Conservation (phyloP, 1,140 invertebrate species). For the Macrobrachium nipponense region DNA sequence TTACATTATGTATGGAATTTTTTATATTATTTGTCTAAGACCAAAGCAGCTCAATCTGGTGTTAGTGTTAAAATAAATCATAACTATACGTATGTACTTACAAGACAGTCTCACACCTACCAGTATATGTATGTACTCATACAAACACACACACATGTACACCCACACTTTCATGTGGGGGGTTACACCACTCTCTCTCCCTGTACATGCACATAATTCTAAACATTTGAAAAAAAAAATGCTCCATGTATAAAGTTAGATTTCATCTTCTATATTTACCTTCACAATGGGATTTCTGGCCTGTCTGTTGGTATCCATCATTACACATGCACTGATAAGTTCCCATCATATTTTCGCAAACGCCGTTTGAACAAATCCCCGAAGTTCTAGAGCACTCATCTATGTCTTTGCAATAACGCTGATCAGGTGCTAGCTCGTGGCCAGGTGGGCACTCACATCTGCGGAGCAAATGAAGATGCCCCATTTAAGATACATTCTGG, state of each 20-base stretch:
- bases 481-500: no score
- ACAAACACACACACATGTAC: no score
- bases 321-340: constrained; percentile 90
- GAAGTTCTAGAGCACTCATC: constrained; percentile 82
- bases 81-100: no score
- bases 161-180: no score
- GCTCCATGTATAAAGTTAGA: neutral
- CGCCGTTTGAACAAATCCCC: constrained; percentile 85
- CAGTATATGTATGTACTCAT: no score
- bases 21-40: no score
- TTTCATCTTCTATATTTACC: constrained; percentile 66
- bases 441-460: constrained; percentile 79
- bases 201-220: neutral
- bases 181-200: neutral
- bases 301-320: constrained; percentile 80
- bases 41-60: no score
- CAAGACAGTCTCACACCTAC: no score
- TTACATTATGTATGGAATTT: no score
- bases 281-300: constrained; percentile 75
- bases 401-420: constrained; percentile 77
- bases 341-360: constrained; percentile 88
- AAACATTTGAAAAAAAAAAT: neutral
- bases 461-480: neutral
- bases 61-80: no score
- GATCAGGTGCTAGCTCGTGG: constrained; percentile 76